Conservation (phyloP, 2,113 vertebrate species). For the Pipra filicauda region DNA sequence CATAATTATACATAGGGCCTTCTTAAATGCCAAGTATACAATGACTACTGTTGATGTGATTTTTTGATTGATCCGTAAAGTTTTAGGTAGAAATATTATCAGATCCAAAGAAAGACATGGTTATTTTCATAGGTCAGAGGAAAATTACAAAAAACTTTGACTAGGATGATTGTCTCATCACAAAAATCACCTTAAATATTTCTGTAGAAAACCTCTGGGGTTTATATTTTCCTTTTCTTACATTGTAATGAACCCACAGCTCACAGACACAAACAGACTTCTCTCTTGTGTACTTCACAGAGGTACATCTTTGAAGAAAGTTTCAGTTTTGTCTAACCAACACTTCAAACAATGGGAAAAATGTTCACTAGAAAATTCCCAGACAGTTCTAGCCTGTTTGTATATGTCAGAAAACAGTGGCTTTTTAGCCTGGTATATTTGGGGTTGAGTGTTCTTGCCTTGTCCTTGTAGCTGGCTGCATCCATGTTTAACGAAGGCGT, state of each 20-base stretch:
- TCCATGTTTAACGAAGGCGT: neutral
- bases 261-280: accelerated
- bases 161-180: neutral
- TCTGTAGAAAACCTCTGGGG: neutral
- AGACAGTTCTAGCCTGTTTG: neutral
- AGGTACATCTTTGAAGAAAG: neutral
- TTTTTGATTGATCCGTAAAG: neutral
- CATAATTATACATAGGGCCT: neutral
- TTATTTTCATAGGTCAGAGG: neutral
- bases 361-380: neutral
- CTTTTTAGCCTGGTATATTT: neutral
- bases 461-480: neutral
- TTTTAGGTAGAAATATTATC: neutral
- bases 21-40: neutral
- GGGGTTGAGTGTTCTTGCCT: neutral
- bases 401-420: neutral
- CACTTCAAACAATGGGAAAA: neutral
- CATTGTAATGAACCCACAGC: neutral
- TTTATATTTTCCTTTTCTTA: neutral
- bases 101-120: neutral
- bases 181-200: neutral
- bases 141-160: neutral
- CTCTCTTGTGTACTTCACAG: neutral
- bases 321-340: neutral
- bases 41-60: neutral